Percentiles rank a stretch among this genome's conserved stretches.
phyloP scores from a whole-genome alignment of 2,797 vertebrate species.

The Macropodus opercularis region DNA sequence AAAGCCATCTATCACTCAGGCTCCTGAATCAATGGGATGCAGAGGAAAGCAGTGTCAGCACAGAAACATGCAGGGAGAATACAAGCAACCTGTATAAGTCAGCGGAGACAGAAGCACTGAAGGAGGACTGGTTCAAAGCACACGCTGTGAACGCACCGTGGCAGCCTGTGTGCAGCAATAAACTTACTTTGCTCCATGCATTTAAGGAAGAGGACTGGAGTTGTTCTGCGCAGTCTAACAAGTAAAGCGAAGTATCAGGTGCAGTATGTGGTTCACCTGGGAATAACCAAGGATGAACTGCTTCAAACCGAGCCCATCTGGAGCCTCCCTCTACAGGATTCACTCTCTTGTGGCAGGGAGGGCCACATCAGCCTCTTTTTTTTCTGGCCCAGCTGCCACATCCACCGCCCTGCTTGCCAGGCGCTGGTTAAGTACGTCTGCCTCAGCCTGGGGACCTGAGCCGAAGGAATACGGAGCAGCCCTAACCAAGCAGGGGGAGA shows the following conservation, averaged over 20 bases:
- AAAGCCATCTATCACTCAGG: conserved; percentile 84
- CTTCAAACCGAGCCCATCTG: conserved; percentile 80
- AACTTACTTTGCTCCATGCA: background rate
- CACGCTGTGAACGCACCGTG: conserved; percentile 31
- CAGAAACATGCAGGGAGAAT: conserved; percentile 66
- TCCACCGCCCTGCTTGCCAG: conserved; percentile 63
- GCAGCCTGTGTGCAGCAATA: conserved; percentile 34
- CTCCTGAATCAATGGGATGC: conserved; percentile 81
- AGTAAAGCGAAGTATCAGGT: conserved; percentile 32
- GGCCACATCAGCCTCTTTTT: conserved; percentile 63
- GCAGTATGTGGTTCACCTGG: conserved; percentile 58
- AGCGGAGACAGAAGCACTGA: conserved; percentile 47
- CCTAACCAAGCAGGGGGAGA: conserved; percentile 59
- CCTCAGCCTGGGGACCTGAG: conserved; percentile 58
- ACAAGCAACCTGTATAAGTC: conserved; percentile 58
- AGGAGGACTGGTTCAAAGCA: conserved; percentile 56
- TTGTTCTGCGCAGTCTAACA: background rate
- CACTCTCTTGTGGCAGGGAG: conserved; percentile 68
- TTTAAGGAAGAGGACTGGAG: background rate
- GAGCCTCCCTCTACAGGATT: conserved; percentile 74
- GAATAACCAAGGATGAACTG: conserved; percentile 66
- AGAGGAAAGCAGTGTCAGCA: conserved; percentile 81
- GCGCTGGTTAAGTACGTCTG: conserved; percentile 75
- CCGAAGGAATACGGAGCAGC: conserved; percentile 67
- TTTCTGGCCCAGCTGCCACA: conserved; percentile 77